Base-by-base conservation (phyloP, 2,888 invertebrate species). In the Cephalotes varians region DNA sequence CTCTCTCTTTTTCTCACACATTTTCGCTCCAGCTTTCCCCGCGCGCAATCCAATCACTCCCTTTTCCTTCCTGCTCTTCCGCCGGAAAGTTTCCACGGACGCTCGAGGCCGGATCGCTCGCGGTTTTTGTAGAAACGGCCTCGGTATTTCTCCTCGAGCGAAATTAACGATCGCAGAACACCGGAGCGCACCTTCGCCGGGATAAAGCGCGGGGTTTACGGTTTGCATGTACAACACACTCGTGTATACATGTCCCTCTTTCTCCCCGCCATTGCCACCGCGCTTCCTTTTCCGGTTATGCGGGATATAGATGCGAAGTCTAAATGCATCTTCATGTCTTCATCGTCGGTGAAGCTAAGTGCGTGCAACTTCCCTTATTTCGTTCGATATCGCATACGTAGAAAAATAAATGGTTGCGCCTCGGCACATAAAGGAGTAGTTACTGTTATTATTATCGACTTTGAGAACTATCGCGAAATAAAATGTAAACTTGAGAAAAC, bases 151-250 rank as follows among this genome's bases (percentile, higher is more conserved):
- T 92, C 90, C 86, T 87, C 89, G 88, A 92, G 91, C 90, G 91
- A 92, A 92, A 92, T 92, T 92, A 92, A 92, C 91, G 92, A 91
- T 92, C 91, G 90, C 87, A 69, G 91, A 89, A 92, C 88, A 87
- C 84, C 84, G 84, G 71, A 81, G 89, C 88, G 87, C 91, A 92
- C 92, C 90, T 92, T 92, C 87, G 82, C 80, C 80, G 83, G 91
- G 90, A 92, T 92, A 92, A 92, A 92, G 90, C 89, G 88, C 88
- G 80, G 89, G 88, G 90, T 91, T 92, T 92, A 92, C 88, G 91
- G 88, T 86, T 82, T 84, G 90, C 87, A 88, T 85, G 90, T 86
- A 88, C 90, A 90, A 87, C 89, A 90, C 89, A 85, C 85, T 76
- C 74, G 83, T 83, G 79, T 84, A 86, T 37, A 65, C 65, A 81